Evolutionary conservation across 2,113 vertebrate genomes (phyloP).

Genomic region (Megaleporinus macrocephalus): DNA sequence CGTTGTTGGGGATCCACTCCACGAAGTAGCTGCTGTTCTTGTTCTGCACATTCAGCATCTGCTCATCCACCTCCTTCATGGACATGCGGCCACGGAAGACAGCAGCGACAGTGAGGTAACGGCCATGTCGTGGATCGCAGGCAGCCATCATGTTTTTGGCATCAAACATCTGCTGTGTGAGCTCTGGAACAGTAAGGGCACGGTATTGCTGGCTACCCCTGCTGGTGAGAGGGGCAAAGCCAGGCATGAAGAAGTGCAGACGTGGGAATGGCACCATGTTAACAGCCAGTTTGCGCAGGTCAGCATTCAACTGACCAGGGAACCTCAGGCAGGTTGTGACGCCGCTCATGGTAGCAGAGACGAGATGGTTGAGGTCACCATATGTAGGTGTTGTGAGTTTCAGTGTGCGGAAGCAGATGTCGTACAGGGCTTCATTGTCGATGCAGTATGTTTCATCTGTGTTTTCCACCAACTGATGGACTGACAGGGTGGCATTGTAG

Average conservation of each 20-base stretch:
- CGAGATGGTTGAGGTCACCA: constrained; percentile 64
- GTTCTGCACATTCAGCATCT: constrained; percentile 85
- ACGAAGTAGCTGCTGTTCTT: constrained; percentile 87
- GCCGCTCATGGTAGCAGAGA: constrained; percentile 60
- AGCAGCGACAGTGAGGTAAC: constrained; percentile 81
- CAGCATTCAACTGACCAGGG: constrained; percentile 61
- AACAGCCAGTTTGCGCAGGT: constrained; percentile 59
- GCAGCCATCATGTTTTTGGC: constrained; percentile 87
- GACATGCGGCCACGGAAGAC: constrained; percentile 84
- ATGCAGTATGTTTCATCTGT: constrained; percentile 72
- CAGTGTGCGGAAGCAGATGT: constrained; percentile 84
- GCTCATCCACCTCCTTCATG: constrained; percentile 85
- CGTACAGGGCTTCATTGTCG: constrained; percentile 83
- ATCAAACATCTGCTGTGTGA: constrained; percentile 86
- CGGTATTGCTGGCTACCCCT: constrained; percentile 84
- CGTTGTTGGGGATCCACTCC: constrained; percentile 85
- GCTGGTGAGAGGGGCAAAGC: constrained; percentile 82
- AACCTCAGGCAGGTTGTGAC: constrained; percentile 61
- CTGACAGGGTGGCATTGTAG: constrained; percentile 59
- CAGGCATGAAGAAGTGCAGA: constrained; percentile 85
- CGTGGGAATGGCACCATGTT: constrained; percentile 74
- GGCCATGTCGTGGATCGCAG: constrained; percentile 82
- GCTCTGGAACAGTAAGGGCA: constrained; percentile 80
- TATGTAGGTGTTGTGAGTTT: constrained; percentile 83
- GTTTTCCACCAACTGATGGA: constrained; percentile 70